phyloP scores from a whole-genome alignment of 2,797 vertebrate genomes.

The Oreochromis grahami region DNA sequence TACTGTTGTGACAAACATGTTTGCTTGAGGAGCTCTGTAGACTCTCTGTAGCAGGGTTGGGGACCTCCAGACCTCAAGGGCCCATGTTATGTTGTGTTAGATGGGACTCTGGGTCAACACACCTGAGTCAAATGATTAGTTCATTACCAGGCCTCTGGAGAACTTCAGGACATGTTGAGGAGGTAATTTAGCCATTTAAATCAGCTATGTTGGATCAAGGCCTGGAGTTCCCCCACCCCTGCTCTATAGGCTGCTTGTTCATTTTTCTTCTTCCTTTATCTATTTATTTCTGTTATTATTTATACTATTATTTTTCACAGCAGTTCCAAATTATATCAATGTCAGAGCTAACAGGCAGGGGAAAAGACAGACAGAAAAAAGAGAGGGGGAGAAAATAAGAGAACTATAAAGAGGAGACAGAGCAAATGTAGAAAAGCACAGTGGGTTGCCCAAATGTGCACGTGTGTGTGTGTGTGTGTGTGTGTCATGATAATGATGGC shows the following conservation, averaged over 20 bases:
- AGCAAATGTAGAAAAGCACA: not conserved
- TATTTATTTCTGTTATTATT: not conserved
- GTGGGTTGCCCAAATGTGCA: not conserved
- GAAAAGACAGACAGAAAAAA: not conserved
- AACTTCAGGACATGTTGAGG: not conserved
- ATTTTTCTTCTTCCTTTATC: not conserved
- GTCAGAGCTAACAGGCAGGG: not conserved
- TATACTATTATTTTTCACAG: not conserved
- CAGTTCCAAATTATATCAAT: not conserved
- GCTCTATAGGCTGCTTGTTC: not conserved
- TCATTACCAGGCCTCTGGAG: not conserved
- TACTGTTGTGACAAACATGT: not conserved
- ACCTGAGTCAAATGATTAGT: not conserved
- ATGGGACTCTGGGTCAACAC: not conserved
- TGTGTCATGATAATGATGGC: not conserved
- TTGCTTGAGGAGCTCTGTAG: not conserved
- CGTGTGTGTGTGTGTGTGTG: too few relatives aligned
- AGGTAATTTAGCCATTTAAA: not conserved
- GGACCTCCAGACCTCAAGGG: not conserved
- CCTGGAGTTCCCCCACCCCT: not conserved
- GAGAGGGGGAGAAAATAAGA: not conserved
- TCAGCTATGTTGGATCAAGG: not conserved
- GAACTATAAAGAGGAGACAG: not conserved
- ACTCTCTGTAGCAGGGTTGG: not conserved
- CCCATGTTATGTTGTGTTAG: not conserved